phyloP scores from a whole-genome alignment of 1,140 invertebrate genomes.

The Formica selysi region DNA sequence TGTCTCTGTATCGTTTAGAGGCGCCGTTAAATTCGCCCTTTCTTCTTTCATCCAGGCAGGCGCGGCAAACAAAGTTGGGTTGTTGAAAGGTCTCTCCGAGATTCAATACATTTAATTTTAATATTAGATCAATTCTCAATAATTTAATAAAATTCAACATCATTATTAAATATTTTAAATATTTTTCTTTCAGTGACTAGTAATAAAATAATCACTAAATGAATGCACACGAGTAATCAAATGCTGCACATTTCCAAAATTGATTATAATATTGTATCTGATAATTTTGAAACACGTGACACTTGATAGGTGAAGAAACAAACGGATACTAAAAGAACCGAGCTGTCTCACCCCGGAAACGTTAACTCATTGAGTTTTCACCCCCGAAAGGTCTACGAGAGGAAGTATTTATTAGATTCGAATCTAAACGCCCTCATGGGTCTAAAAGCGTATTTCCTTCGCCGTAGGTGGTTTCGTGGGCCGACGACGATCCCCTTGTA shows the following conservation, averaged over 20 bases:
- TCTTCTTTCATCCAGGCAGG: conserved; percentile 3
- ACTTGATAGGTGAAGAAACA: conserved; percentile 36
- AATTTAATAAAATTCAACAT: neutral
- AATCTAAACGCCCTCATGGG: conserved; percentile 80
- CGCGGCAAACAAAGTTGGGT: conserved; percentile 12
- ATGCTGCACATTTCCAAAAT: neutral
- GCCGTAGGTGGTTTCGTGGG: conserved; percentile 78
- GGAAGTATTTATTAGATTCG: conserved; percentile 83
- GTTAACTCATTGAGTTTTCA: conserved; percentile 77
- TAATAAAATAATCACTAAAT: conserved; percentile 5
- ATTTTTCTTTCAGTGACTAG: neutral
- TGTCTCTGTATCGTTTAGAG: conserved; percentile 69
- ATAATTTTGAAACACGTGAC: neutral
- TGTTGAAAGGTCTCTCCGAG: neutral
- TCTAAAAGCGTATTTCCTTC: conserved; percentile 82
- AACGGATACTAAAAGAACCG: conserved; percentile 20
- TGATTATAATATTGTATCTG: neutral
- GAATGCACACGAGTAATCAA: conserved; percentile 2
- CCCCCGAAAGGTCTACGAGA: conserved; percentile 70
- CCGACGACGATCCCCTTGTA: conserved; percentile 64
- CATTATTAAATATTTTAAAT: neutral
- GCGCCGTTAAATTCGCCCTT: conserved; percentile 71
- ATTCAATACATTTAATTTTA: no score
- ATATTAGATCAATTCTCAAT: neutral
- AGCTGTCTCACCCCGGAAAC: conserved; percentile 71